Evolutionary conservation across 2,888 invertebrate genomes (phyloP).

Genomic region (Steromphala cineraria): DNA sequence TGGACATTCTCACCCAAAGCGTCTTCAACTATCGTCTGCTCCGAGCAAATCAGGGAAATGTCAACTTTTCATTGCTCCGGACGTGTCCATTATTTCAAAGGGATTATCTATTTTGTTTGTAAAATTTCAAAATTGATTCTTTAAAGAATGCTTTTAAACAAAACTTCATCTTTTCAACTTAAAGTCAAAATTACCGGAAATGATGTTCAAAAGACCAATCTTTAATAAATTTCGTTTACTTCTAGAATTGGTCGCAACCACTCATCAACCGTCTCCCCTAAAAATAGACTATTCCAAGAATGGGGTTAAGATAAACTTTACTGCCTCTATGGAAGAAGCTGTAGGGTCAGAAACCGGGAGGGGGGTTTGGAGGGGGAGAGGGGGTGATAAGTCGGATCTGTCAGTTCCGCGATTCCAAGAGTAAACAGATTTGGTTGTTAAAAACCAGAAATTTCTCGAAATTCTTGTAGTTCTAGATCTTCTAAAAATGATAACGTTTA

Average conservation of each 20-base stretch:
- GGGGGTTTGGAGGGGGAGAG: not conserved
- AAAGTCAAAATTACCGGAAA: no score
- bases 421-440: not conserved
- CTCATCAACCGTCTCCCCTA: not conserved
- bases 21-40: not conserved
- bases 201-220: no score
- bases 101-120: not conserved
- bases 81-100: not conserved
- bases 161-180: no score
- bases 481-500: no score
- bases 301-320: not conserved
- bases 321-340: not conserved
- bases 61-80: not conserved
- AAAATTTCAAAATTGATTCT: not conserved
- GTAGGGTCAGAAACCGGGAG: not conserved
- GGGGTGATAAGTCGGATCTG: not conserved
- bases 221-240: no score
- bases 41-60: not conserved
- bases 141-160: not conserved
- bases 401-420: not conserved
- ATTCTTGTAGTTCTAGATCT: no score
- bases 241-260: no score
- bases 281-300: not conserved
- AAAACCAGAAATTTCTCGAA: no score
- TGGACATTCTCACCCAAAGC: not conserved